Conservation (phyloP, 2,113 vertebrate species). For the Plecturocebus donacophilus region DNA sequence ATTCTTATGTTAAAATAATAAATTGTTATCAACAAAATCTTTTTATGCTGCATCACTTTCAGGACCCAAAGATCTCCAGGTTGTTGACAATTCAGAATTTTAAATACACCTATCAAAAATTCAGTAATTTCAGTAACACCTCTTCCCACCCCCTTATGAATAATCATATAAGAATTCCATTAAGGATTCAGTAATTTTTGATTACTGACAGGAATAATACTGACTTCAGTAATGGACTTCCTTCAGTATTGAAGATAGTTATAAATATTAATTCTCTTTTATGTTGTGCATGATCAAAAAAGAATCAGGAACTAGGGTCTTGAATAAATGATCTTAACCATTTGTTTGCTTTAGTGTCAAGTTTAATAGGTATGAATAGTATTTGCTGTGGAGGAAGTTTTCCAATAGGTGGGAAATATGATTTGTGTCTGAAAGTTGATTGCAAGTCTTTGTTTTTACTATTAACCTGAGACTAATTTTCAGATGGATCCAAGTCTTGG, state of each 20-base stretch:
- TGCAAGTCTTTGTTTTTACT: background rate
- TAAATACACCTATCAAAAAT: background rate
- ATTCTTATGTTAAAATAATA: background rate
- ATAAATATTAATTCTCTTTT: background rate
- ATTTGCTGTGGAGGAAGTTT: constrained; percentile 11
- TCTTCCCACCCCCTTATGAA: too few relatives aligned
- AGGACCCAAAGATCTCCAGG: background rate
- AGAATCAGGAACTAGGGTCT: background rate
- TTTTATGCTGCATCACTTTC: background rate
- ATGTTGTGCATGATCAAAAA: background rate
- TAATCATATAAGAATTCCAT: too few relatives aligned
- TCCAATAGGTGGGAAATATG: background rate
- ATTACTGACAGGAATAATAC: too few relatives aligned
- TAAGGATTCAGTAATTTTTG: background rate
- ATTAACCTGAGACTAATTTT: background rate
- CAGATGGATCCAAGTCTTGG: background rate
- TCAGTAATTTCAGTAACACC: too few relatives aligned
- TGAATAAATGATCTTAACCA: background rate
- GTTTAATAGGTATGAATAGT: background rate
- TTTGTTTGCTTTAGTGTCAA: background rate
- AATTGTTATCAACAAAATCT: background rate
- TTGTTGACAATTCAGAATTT: constrained; percentile 15
- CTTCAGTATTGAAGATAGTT: background rate
- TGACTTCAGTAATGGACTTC: background rate
- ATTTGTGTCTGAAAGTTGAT: constrained; percentile 26